phyloP scores from a whole-genome alignment of 2,797 vertebrate species.

The Sphenopsis melanotis region DNA sequence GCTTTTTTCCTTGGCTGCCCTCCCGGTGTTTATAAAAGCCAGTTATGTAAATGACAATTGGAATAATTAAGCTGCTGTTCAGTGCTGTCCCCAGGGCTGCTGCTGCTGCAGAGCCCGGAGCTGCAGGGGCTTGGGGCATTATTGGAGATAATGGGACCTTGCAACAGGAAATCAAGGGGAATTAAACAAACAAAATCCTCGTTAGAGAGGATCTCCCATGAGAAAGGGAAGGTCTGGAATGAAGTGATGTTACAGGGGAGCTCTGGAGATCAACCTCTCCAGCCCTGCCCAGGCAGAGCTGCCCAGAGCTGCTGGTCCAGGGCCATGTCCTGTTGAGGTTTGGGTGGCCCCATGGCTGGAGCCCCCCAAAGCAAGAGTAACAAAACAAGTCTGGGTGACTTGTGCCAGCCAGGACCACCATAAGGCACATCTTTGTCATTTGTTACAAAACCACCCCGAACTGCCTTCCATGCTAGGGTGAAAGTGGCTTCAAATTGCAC shows the following conservation, averaged over 20 bases:
- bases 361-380: not conserved
- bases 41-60: not conserved
- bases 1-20: not conserved
- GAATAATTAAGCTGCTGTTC: not conserved
- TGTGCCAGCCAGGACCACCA: not conserved
- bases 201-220: rapidly evolving
- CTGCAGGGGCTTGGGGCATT: not conserved
- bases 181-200: not conserved
- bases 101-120: not conserved
- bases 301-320: not conserved
- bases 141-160: not conserved
- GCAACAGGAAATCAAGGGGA: not conserved
- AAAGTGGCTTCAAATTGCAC: rapidly evolving
- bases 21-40: not conserved
- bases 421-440: rapidly evolving
- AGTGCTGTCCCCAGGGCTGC: not conserved
- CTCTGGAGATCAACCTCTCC: rapidly evolving
- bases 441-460: not conserved
- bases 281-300: not conserved
- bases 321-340: rapidly evolving
- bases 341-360: not conserved
- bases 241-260: not conserved
- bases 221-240: not conserved
- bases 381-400: not conserved
- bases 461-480: rapidly evolving